phyloP scores from a whole-genome alignment of 2,113 vertebrate genomes.

The Myrmophylax atrothorax region DNA sequence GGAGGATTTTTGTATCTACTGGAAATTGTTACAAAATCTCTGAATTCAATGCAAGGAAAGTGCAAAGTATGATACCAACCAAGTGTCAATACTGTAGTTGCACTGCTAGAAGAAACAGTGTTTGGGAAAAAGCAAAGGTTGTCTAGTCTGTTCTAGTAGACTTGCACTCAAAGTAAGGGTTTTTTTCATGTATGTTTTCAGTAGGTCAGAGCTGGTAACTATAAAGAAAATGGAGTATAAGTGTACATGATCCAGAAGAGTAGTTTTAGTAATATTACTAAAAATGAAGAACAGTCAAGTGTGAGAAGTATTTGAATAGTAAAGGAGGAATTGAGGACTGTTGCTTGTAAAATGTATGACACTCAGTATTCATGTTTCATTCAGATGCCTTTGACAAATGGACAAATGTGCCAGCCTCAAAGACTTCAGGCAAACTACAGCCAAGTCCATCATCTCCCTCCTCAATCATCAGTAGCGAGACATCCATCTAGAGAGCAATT shows the following conservation, averaged over 20 bases:
- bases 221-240: background rate
- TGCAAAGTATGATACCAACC: background rate
- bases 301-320: background rate
- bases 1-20: background rate
- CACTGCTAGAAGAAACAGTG: background rate
- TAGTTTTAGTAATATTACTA: background rate
- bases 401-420: constrained; percentile 86
- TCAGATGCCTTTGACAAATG: constrained; percentile 95
- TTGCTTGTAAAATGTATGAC: background rate
- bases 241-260: background rate
- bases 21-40: background rate
- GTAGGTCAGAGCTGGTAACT: background rate
- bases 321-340: background rate
- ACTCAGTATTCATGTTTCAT: constrained; percentile 60
- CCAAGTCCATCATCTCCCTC: constrained; percentile 78
- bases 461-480: constrained; percentile 84
- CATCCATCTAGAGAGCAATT: constrained; percentile 96
- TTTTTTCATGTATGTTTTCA: background rate
- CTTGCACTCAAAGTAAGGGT: background rate
- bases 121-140: background rate
- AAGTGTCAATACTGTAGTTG: background rate
- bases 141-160: background rate
- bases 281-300: background rate
- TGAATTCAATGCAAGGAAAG: background rate
- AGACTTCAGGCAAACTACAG: constrained; percentile 85